Base-by-base conservation (phyloP, 2,113 vertebrate genomes). In the Catagonus wagneri region DNA sequence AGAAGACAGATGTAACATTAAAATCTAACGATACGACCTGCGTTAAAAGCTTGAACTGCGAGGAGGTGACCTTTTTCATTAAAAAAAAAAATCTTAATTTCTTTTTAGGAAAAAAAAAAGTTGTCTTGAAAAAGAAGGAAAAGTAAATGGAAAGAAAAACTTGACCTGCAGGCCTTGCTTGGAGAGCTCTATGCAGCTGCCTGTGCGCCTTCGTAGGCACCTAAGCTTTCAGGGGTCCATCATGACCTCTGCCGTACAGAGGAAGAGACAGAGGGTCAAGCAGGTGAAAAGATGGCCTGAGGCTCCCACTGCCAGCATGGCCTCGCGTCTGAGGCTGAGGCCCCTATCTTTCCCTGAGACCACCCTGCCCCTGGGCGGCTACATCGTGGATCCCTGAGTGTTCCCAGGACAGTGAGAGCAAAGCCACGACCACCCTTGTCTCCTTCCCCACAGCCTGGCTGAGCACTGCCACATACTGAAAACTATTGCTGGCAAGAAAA, bases 211-310 rank as follows among this genome's bases (percentile, higher is more conserved):
- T 27, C 5, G n/a, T 13, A 0, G 50, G 27, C 23, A 29, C 29
- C 0, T 0, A 0, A 68, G 6, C 50, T 4, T 2, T 1, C 23
- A n/a, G 34, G 7, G 6, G 2, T 20, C 65, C 20, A 12, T 2
- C 22, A 60, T 0, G 2, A 44, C 50, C 7, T 7, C 39, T 54
- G 14, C 29, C 60, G 19, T 6, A 32, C 0, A 74, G 69, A 65
- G 5, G 61, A 78, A 66, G 61, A 76, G 29, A 44, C 8, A 1
- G 14, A 85, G 44, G 58, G 74, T 60, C 63, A 44, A 12, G 58
- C 0, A 78, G 61, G 66, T 22, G 6, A 34, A 9, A 39, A 1
- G 34, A 36, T 61, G n/a, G 4, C 4, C 19, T 3, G 2, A 22
- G n/a, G 44, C 25, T n/a, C 60, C 16, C 69, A 79, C 1, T 1